A percentile compares a stretch with the other conserved stretches of the same genome.
These are phyloP conservation scores for Auanema freiburgensis DNA, from an alignment of 2,888 invertebrate species.

Conservation along the genomic window DNA sequence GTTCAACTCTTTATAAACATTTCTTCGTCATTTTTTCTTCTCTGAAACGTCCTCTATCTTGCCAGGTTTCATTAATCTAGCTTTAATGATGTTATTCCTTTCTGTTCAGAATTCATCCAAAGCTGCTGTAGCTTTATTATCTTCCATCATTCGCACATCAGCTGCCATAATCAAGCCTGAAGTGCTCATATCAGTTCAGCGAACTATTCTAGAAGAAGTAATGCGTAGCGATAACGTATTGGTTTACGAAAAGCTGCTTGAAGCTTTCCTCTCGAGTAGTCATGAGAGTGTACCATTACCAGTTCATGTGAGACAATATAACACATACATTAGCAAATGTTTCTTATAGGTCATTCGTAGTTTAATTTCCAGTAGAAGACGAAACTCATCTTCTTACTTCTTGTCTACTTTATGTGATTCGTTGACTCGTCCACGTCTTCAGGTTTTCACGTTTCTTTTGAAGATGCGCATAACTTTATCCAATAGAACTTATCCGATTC, in stretches of 20 bases:
- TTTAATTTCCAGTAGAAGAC: neutral
- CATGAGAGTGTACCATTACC: conserved; percentile 42
- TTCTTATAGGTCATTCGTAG: neutral
- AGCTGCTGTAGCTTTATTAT: conserved; percentile 22
- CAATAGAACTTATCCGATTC: too few species aligned
- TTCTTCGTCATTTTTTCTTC: conserved; percentile 37
- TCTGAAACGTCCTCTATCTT: conserved; percentile 27
- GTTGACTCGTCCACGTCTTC: too few species aligned
- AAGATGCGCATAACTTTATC: too few species aligned
- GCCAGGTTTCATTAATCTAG: neutral
- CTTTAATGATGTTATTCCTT: neutral
- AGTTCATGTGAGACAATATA: conserved; percentile 31
- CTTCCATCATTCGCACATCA: conserved; percentile 25
- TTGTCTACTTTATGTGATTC: too few species aligned
- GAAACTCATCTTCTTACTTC: neutral
- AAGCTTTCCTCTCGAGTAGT: conserved; percentile 32
- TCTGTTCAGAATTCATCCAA: conserved; percentile 21
- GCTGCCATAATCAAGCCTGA: conserved; percentile 30
- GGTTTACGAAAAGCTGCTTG: conserved; percentile 32
- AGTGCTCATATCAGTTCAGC: conserved; percentile 32
- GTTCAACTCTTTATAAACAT: conserved; percentile 34
- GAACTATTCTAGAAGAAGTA: conserved; percentile 25
- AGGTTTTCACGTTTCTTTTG: too few species aligned
- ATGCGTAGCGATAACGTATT: neutral
- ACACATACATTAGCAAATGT: neutral